Evolutionary conservation across 1,140 invertebrate species (phyloP), one percentile per base, ranked within the genome.

Genomic region (Cepaea nemoralis): DNA sequence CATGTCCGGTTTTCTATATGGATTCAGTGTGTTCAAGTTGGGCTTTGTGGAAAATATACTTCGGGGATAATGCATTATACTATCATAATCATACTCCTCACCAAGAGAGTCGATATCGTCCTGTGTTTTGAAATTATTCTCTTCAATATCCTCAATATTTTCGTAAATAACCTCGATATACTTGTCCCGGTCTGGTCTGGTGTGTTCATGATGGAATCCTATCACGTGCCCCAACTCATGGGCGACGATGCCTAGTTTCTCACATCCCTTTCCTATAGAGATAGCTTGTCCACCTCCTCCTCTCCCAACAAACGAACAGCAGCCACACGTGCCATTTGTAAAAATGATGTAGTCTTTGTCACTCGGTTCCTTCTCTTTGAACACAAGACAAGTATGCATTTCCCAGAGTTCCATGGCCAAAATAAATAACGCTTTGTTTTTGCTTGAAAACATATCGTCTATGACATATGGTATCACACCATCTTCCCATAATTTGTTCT

Each of bases 341-440:
- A 63, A 77, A 0, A 63, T 31, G 19, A 77, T 99, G 88, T 97
- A 99, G 91, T 99, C 97, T 93, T 98, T 96, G 79, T 98, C 94
- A 83, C 94, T 94, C 0, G 95, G 93, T 71, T 94, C 94, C 63
- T 96, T 93, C 90, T 99, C 97, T 1, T 99, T 97, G 89, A 99
- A 99, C 87, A 98, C 98, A 50, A 99, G 95, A 91, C 98, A 99
- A 0, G 98, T 99, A 86, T 95, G 97, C 91, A 99, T 99, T 92
- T 99, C 98, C 98, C 98, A 99, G 90, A 99, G 98, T 37, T 97
- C 93, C 98, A 99, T 99, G 5, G 98, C 98, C 88, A 98, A 96
- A 87, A 98, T 98, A 93, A 99, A 99, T 0, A 99, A 92, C 0
- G 98, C 97, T 91, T 99, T 98, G 92, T 99, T 97, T 0, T 95